A percentile compares a stretch with the other conserved stretches of the same genome.
Conservation (phyloP, 2,113 vertebrate genomes). For the Mormyrus iriodes region DNA sequence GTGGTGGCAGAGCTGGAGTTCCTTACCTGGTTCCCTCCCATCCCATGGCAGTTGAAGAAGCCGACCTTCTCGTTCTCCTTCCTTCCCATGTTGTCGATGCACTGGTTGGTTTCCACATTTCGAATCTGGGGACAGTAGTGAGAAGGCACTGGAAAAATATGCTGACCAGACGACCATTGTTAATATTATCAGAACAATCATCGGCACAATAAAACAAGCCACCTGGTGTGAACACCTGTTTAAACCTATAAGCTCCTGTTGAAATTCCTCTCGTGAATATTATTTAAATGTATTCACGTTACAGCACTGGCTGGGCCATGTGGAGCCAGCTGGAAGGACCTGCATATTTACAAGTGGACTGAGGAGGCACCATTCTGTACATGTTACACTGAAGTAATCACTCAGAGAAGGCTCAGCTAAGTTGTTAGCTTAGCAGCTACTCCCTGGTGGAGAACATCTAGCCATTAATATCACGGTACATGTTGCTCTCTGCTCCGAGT, state of each 20-base stretch:
- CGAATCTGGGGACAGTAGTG: conserved; percentile 70
- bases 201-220: not conserved
- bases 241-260: not conserved
- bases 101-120: conserved; percentile 97
- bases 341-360: not conserved
- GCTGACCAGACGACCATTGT: not conserved
- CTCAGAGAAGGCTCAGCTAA: not conserved
- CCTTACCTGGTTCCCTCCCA: conserved; percentile 96
- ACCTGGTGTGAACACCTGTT: not conserved
- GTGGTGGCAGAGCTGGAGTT: not conserved
- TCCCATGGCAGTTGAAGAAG: conserved; percentile 97
- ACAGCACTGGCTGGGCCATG: not conserved
- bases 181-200: not conserved
- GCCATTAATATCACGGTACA: not conserved
- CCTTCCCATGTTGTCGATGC: conserved; percentile 97
- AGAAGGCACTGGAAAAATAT: not conserved
- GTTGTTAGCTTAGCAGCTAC: not conserved
- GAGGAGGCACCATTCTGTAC: not conserved
- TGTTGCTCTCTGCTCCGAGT: not conserved
- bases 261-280: not conserved
- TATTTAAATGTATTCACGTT: not conserved
- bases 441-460: not conserved
- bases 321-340: not conserved
- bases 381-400: not conserved
- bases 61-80: conserved; percentile 98